Percentiles rank a stretch among this genome's conserved stretches.
phyloP scores from a whole-genome alignment of 1,140 invertebrate species.

The Drosophila eugracilis region DNA sequence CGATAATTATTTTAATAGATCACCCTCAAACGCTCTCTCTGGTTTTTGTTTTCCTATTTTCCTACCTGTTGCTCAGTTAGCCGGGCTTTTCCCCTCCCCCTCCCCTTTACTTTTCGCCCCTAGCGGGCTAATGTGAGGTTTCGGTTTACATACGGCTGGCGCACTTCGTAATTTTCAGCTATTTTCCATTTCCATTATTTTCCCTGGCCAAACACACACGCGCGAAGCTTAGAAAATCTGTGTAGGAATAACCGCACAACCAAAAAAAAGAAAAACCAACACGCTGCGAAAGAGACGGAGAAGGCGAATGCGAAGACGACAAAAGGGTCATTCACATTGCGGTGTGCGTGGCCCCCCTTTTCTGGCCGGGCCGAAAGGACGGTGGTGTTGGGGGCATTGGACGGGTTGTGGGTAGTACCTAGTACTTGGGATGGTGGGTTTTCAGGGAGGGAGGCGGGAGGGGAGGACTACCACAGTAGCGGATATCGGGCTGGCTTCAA shows the following conservation, averaged over 20 bases:
- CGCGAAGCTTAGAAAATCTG: slow-evolving; percentile 38
- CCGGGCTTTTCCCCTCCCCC: slow-evolving; percentile 38
- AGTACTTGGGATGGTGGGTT: neutral
- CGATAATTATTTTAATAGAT: slow-evolving; percentile 66
- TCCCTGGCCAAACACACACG: slow-evolving; percentile 38
- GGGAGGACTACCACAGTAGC: neutral
- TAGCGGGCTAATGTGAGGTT: slow-evolving; percentile 41
- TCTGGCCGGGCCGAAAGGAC: slow-evolving; percentile 5
- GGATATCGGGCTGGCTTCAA: slow-evolving; percentile 21
- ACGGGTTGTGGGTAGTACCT: neutral
- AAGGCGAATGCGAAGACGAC: slow-evolving; percentile 38
- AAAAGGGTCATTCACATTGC: slow-evolving; percentile 73
- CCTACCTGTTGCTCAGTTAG: slow-evolving; percentile 39
- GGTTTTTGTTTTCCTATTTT: slow-evolving; percentile 2
- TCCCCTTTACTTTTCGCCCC: neutral
- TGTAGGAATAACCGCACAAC: slow-evolving; percentile 41
- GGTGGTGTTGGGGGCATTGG: slow-evolving; percentile 13
- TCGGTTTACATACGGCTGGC: slow-evolving; percentile 47
- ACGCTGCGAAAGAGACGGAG: slow-evolving; percentile 35
- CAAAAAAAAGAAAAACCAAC: slow-evolving; percentile 36
- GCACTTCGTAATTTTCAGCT: slow-evolving; percentile 47
- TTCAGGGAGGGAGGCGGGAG: neutral
- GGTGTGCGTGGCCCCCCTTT: slow-evolving; percentile 50
- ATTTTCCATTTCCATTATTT: slow-evolving; percentile 42
- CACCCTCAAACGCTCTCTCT: slow-evolving; percentile 29